Percentiles rank a stretch among this genome's conserved stretches.
Evolutionary conservation across 2,797 vertebrate genomes (phyloP).

Genomic region (Poecilia picta): DNA sequence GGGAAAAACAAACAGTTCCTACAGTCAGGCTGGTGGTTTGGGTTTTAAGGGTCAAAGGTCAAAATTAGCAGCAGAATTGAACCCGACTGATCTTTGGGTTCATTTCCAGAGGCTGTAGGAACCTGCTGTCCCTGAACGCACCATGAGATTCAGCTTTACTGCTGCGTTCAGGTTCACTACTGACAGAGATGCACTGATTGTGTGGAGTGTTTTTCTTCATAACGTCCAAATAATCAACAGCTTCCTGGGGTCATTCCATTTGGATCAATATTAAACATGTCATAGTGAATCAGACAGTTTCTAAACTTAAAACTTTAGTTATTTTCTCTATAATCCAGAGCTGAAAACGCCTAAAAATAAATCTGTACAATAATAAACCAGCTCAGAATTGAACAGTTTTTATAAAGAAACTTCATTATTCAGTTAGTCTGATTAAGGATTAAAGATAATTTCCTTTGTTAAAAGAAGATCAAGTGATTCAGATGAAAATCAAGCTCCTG

Average conservation of each 20-base stretch:
- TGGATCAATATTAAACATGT: neutral
- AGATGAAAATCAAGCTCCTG: neutral
- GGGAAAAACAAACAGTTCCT: neutral
- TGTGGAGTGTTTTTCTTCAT: no score
- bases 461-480: neutral
- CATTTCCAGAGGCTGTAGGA: conserved; percentile 17
- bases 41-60: neutral
- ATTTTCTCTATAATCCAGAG: no score
- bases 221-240: neutral
- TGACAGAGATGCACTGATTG: conserved; percentile 7
- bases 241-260: neutral
- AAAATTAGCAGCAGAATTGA: neutral
- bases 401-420: neutral
- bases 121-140: conserved; percentile 9
- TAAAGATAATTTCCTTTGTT: neutral
- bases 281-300: neutral
- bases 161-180: conserved; percentile 7
- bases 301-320: neutral
- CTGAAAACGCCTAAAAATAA: no score
- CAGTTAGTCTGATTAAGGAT: neutral
- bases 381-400: neutral
- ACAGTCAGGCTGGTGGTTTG: conserved; percentile 11
- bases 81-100: neutral
- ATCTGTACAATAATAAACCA: neutral
- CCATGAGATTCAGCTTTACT: neutral